Percentiles rank a stretch among this genome's conserved stretches.
Conservation (phyloP, 2,888 invertebrate species). For the Oscheius sp. region DNA sequence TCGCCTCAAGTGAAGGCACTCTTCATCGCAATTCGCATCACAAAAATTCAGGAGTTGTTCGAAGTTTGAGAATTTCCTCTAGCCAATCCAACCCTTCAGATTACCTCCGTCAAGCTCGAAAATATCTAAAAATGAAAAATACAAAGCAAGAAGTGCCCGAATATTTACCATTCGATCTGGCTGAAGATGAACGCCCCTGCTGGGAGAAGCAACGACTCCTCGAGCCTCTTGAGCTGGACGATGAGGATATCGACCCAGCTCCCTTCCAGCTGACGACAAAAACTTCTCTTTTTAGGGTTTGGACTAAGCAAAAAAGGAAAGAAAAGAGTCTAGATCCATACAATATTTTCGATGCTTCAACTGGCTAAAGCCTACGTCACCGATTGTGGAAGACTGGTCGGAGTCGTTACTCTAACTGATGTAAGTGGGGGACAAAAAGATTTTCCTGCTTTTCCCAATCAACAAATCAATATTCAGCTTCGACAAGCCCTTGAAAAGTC, state of each 20-base stretch:
- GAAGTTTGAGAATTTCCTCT: slow-evolving; percentile 28
- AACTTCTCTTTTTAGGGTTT: slow-evolving; percentile 64
- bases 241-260: slow-evolving; percentile 63
- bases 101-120: slow-evolving; percentile 62
- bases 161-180: slow-evolving; percentile 55
- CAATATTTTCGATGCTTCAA: slow-evolving; percentile 67
- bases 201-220: slow-evolving; percentile 60
- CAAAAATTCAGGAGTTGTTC: slow-evolving; percentile 43
- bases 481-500: slow-evolving; percentile 50
- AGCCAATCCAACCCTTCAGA: slow-evolving; percentile 33
- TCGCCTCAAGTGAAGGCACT: background rate
- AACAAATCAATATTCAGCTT: slow-evolving; percentile 44
- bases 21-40: background rate
- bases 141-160: slow-evolving; percentile 49
- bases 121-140: slow-evolving; percentile 49
- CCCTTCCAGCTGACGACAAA: slow-evolving; percentile 67
- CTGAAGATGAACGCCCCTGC: slow-evolving; percentile 47
- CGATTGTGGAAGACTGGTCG: slow-evolving; percentile 66
- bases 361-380: slow-evolving; percentile 67
- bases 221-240: slow-evolving; percentile 53
- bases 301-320: background rate
- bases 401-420: slow-evolving; percentile 67
- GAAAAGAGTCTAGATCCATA: slow-evolving; percentile 53
- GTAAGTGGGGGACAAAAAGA: slow-evolving; percentile 33
- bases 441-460: no score